Percentiles rank a stretch among this genome's conserved stretches.
Evolutionary conservation across 2,113 vertebrate species (phyloP).

Genomic region (Macrotus californicus): DNA sequence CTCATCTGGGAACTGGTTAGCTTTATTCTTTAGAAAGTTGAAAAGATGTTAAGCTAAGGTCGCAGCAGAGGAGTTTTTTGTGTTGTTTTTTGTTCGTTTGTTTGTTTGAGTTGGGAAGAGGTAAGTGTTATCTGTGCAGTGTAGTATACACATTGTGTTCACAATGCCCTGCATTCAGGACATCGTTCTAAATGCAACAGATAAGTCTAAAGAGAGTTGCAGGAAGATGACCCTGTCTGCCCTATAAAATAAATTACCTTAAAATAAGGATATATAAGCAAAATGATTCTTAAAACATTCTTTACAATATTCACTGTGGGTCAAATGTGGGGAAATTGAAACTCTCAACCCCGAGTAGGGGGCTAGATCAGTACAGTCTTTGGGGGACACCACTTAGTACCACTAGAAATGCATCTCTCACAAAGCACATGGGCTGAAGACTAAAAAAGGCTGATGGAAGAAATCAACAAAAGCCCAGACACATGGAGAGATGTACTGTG

Average conservation of each 20-base stretch:
- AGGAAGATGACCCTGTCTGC: not conserved
- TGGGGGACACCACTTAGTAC: not conserved
- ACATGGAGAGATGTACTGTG: not conserved
- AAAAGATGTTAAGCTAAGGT: not conserved
- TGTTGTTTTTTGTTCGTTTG: too few species aligned
- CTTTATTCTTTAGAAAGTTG: not conserved
- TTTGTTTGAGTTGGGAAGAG: not conserved
- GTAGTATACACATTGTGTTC: not conserved
- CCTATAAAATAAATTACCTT: slow-evolving; percentile 14
- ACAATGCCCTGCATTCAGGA: not conserved
- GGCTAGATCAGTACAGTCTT: not conserved
- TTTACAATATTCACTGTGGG: not conserved
- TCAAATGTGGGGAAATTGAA: not conserved
- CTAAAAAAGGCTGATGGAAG: not conserved
- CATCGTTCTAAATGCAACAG: not conserved
- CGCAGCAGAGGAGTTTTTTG: too few species aligned
- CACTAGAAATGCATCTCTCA: not conserved
- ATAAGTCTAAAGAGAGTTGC: not conserved
- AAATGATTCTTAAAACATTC: not conserved
- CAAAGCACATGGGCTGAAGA: not conserved
- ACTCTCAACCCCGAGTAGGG: not conserved
- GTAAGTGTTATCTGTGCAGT: not conserved
- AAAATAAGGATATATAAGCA: not conserved
- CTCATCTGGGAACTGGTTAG: not conserved
- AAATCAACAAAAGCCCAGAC: not conserved